Base-by-base conservation (phyloP, 2,888 invertebrate species). In the Drosophila macrospina region DNA sequence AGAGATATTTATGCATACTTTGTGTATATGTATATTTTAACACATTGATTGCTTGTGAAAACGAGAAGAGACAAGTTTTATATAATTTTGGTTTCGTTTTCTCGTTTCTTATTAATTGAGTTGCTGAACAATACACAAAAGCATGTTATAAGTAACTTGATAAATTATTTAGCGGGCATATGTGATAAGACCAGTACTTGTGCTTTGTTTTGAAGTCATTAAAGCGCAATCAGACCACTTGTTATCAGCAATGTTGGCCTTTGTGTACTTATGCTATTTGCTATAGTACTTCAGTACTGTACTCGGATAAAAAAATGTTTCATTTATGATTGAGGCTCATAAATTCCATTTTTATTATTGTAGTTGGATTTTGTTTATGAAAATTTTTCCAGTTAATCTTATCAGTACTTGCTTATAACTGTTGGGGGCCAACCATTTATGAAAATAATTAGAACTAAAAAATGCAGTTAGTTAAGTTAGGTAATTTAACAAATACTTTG, bases 201-300 rank as follows among this genome's bases (percentile, higher is more conserved):
- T 30, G 10, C 11, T 54, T 30, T 32, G 20, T 24, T 6, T 32
- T 13, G 5, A 5, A 41, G 39, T 52, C n/a, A 41, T 52, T 39
- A 41, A 30, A 28, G 16, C 39, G 15, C 39, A 20, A 51, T 39
- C 28, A n/a, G 30, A 30, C n/a, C 16, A 41, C 7, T 20, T 54
- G 5, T 54, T 54, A 54, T 54, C 52, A 41, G 20, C 20, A 32
- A 20, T 32, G 8, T 51, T 37, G 11, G 1, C 37, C 36, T 8
- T 36, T 20, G 13, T 5, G 13, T 34, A 50, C 28, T 28, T 30
- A 4, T 16, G 28, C 39, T 26, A n/a, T 28, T 11, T 7, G 28
- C 28, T 16, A 2, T 16, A 51, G 16, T 28, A 15, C n/a, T 37
- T 37, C 26, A 26, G 36, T 15, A 16, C 1, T 39, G 16, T 16